Evolutionary conservation across 2,888 invertebrate species (phyloP).

Genomic region (Taphrorychus bicolor): DNA sequence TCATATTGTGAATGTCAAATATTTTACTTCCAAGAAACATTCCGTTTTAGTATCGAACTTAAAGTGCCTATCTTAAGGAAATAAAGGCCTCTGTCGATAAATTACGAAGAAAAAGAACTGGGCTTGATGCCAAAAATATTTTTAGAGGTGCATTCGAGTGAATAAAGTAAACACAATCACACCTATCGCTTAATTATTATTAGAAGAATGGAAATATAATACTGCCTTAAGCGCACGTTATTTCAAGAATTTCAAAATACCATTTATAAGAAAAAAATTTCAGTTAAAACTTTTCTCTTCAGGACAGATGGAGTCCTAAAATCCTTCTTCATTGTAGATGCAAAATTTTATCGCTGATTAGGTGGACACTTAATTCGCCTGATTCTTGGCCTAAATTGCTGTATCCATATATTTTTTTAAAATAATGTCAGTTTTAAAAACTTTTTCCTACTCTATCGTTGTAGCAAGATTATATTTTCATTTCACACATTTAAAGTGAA

Average conservation of each 20-base stretch:
- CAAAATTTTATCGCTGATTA: too few relatives aligned
- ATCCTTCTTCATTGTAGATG: too few relatives aligned
- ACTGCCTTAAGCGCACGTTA: neutral
- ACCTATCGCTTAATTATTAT: conserved; percentile 12
- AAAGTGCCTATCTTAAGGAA: conserved; percentile 6
- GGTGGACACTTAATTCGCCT: too few relatives aligned
- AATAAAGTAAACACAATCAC: conserved; percentile 29
- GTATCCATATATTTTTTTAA: too few relatives aligned
- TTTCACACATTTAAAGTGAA: too few relatives aligned
- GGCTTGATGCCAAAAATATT: conserved; percentile 29
- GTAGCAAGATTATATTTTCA: too few relatives aligned
- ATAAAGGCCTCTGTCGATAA: conserved; percentile 12
- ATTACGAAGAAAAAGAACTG: conserved; percentile 24
- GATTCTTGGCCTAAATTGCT: too few relatives aligned
- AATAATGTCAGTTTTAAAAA: too few relatives aligned
- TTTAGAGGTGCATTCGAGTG: conserved; percentile 15
- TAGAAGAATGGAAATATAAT: conserved; percentile 3
- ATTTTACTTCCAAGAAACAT: neutral
- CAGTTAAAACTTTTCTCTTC: neutral
- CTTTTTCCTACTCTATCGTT: too few relatives aligned
- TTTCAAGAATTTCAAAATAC: neutral
- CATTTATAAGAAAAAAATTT: too few relatives aligned
- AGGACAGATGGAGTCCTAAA: too few relatives aligned
- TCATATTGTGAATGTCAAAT: neutral
- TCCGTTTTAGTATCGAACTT: neutral